Evolutionary conservation across 2,797 vertebrate genomes (phyloP).

Genomic region (Serranus cabrilla): DNA sequence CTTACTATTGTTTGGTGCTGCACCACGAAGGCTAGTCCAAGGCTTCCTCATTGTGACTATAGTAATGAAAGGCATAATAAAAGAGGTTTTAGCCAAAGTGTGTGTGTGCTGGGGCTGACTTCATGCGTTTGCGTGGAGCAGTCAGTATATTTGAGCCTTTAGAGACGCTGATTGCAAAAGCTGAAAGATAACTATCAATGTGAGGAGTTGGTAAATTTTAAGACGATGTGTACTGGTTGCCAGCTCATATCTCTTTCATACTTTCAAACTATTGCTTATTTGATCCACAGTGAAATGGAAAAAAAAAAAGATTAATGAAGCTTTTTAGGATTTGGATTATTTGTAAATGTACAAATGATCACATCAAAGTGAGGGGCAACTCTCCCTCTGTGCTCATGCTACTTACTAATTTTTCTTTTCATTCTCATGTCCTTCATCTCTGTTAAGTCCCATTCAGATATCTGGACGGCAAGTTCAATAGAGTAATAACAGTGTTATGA

Average conservation of each 20-base stretch:
- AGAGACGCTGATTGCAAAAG: too few species aligned
- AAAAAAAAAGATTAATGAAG: conserved; percentile 1
- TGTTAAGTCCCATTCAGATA: neutral
- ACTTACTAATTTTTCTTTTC: conserved; percentile 3
- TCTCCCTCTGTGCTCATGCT: neutral
- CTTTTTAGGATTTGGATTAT: conserved; percentile 2
- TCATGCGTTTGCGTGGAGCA: too few species aligned
- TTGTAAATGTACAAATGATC: neutral
- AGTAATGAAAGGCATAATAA: too few species aligned
- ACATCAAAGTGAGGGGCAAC: neutral
- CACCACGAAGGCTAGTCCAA: too few species aligned
- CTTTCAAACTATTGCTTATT: neutral
- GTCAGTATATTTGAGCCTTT: too few species aligned
- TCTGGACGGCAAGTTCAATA: conserved; percentile 16
- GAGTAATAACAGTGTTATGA: conserved; percentile 25
- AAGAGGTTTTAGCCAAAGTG: too few species aligned
- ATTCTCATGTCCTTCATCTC: conserved; percentile 1
- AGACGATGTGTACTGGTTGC: neutral
- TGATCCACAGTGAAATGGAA: conserved; percentile 4
- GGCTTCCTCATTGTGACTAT: too few species aligned
- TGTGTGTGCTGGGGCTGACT: too few species aligned
- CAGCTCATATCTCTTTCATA: too few species aligned
- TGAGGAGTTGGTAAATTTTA: too few species aligned
- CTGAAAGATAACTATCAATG: too few species aligned
- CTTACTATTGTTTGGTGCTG: too few species aligned